Conservation (phyloP, 2,113 vertebrate genomes). For the Lathamus discolor region DNA sequence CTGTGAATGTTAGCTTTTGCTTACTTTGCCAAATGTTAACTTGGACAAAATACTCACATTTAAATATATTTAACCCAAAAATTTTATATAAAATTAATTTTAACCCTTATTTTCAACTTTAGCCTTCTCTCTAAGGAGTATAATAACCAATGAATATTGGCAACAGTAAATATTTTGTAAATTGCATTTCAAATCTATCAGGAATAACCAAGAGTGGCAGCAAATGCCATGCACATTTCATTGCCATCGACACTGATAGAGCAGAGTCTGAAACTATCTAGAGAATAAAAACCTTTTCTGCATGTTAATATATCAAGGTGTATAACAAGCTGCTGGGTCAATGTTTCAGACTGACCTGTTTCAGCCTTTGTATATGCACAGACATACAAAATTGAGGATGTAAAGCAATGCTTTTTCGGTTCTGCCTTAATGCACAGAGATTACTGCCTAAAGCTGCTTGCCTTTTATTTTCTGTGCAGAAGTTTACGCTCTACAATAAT, state of each 20-base stretch:
- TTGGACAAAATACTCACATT: neutral
- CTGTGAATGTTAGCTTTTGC: neutral
- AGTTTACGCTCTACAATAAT: neutral
- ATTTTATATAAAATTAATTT: neutral
- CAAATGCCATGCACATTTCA: neutral
- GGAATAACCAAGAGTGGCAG: neutral
- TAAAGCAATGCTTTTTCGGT: neutral
- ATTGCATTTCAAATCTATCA: neutral
- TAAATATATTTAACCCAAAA: neutral
- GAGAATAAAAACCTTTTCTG: neutral
- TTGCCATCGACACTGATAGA: rapidly evolving
- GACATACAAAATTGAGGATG: neutral
- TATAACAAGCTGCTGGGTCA: neutral
- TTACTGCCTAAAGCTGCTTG: neutral
- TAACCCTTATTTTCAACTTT: neutral
- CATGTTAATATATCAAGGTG: neutral
- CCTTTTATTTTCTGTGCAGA: neutral
- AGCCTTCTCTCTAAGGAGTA: neutral
- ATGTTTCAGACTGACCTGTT: neutral
- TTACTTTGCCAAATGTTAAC: neutral
- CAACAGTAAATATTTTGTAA: neutral
- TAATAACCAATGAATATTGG: neutral
- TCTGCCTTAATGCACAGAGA: neutral
- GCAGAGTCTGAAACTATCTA: neutral
- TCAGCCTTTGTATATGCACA: neutral